Conservation (phyloP, 2,113 vertebrate species). For the Orycteropus afer region DNA sequence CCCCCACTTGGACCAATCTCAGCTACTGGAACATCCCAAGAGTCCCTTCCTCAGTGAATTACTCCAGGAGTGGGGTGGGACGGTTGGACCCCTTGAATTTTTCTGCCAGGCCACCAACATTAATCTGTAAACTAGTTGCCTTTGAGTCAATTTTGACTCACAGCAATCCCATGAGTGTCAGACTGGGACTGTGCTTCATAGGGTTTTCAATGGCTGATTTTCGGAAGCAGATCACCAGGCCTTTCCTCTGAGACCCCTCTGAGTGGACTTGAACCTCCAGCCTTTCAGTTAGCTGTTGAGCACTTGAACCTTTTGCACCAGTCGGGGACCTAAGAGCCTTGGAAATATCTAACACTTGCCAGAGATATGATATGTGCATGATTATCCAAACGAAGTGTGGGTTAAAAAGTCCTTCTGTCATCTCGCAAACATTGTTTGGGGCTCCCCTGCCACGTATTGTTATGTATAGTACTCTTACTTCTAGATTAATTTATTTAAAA, state of each 20-base stretch:
- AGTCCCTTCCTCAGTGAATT: not conserved
- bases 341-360: not conserved
- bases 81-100: not conserved
- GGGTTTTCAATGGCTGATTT: not conserved
- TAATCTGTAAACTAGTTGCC: not conserved
- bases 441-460: not conserved
- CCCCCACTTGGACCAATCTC: not conserved
- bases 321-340: not conserved
- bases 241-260: not conserved
- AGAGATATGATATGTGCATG: rapidly evolving
- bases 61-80: not conserved
- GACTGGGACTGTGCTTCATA: not conserved
- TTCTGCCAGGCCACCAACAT: not conserved
- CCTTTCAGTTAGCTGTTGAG: not conserved
- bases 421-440: not conserved
- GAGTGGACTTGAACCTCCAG: not conserved
- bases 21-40: not conserved
- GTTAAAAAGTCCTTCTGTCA: not conserved
- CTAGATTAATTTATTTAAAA: not conserved
- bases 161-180: not conserved
- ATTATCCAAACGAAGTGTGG: no score
- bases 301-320: not conserved
- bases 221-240: not conserved
- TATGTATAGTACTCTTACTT: not conserved
- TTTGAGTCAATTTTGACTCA: not conserved